Evolutionary conservation across 92 coral and sea anemone species (phyloP), one percentile per base, ranked within the genome.

Genomic region (Virgularia gustaviana): DNA sequence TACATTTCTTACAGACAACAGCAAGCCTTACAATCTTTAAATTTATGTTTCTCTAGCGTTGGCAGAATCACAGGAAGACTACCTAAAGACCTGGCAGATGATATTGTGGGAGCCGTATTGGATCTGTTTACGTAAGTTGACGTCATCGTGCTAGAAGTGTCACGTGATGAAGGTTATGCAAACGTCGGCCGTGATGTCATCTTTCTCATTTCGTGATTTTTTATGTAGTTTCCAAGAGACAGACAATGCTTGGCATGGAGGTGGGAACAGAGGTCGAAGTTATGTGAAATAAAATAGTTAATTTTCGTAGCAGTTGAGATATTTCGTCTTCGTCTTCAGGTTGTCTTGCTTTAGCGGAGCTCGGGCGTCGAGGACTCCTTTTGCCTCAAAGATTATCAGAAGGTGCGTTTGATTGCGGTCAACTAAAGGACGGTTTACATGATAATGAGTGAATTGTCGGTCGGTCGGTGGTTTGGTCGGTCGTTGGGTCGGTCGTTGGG

Each of bases 181-280:
- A 13, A 47, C 23, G 2, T 4, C 23, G 62, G 62, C 24, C 22
- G 2, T 28, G 32, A n/a, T 16, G 20, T 55, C 62, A 58, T 58
- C 7, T 10, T 5, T 47, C 22, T 60, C 34, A 27, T 32, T 62
- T 7, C 23, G 1, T 62, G 27, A 32, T 18, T 10, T 16, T 22
- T 42, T n/a, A 24, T 72, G 44, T 41, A 83, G 87, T 55, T 85
- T 84, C 43, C 79, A 87, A 62, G 98, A 92, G 77, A 83, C 92
- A 49, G 98, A 92, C 63, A 83, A 83, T n/a, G 90, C 96, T 20
- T 92, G 98, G 98, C 98, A 92, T 64, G 98, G 98, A 82, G 98
- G 98, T 92, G 10, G 67, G 83, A 29, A 27, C 28, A 6, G 9
- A 9, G n/a, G n/a, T n/a, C n/a, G n/a, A 19, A 16, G 20, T 32